Evolutionary conservation across 2,113 vertebrate genomes (phyloP), one percentile per base, ranked within the genome.

Genomic region (Nothobranchius furzeri): DNA sequence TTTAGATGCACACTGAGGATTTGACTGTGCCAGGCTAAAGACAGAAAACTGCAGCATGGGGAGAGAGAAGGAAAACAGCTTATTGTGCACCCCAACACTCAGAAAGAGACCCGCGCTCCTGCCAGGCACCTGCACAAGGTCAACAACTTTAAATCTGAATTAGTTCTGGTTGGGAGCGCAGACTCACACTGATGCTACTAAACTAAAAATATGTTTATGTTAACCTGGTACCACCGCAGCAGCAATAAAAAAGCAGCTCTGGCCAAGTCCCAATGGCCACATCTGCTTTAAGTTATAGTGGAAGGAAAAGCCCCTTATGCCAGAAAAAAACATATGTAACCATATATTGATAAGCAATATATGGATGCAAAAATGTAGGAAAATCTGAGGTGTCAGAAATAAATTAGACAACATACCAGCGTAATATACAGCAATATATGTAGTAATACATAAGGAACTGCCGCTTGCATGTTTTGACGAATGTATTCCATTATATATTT

Each of bases 21-120:
- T 48, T 47, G 30, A 61, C 56, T 51, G 49, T 55, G 65, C 45
- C 67, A 65, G 53, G 54, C 13, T 51, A 15, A 64, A 62, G 36
- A 58, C 50, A 50, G 45, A 35, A 46, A 60, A 24, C 24, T 60
- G 20, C 6, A 14, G 20, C 24, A 24, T 8, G n/a, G 24, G 45
- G 37, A 9, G 9, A 40, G 9, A 60, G n/a, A 11, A 46, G 1
- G 54, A 37, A 53, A 24, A 57, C 13, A 25, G 15, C 24, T 12
- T 13, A 55, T 42, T 50, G 14, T 40, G 35, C 11, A 42, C 10
- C 10, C 7, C 9, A 15, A 45, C n/a, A 13, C 10, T 24, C 1
- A 20, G 25, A 53, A 15, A 6, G 9, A 71, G 3, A 36, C 13
- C 5, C 45, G 6, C 0, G 45, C 56, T 65, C 47, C 25, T 4